Percentiles rank a stretch among this genome's conserved stretches.
Conservation (phyloP, 2,113 vertebrate species). For the Nycticorax nycticorax region DNA sequence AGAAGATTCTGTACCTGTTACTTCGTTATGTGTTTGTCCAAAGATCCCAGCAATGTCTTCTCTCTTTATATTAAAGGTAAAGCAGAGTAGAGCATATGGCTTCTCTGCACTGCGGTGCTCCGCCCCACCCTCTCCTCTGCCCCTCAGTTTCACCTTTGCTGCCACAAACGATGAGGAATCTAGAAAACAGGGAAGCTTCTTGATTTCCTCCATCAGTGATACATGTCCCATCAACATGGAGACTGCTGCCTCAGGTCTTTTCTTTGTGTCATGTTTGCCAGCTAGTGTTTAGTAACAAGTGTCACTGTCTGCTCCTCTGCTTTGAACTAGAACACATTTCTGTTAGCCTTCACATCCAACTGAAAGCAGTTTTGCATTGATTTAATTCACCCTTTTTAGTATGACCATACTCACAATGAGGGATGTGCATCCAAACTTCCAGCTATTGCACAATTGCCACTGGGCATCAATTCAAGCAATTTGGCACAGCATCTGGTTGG, state of each 20-base stretch:
- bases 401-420: conserved; percentile 51
- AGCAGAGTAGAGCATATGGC: background rate
- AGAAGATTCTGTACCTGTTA: background rate
- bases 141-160: background rate
- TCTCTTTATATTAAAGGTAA: background rate
- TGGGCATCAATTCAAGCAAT: conserved; percentile 72
- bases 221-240: background rate
- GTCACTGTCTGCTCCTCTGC: conserved; percentile 65
- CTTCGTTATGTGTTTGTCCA: background rate
- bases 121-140: rapidly evolving
- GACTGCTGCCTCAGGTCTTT: background rate
- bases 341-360: conserved; percentile 66
- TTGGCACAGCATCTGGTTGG: conserved; percentile 56
- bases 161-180: background rate
- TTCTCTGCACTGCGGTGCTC: background rate
- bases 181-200: background rate
- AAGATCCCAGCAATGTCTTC: background rate
- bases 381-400: conserved; percentile 74
- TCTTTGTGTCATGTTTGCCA: conserved; percentile 49
- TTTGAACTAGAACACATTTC: conserved; percentile 71
- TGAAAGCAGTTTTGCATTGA: conserved; percentile 68
- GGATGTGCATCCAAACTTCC: conserved; percentile 64
- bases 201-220: background rate
- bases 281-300: conserved; percentile 74
- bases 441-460: conserved; percentile 65